Evolutionary conservation across 2,797 vertebrate species (phyloP).

Genomic region (Halcyon smyrnensis): DNA sequence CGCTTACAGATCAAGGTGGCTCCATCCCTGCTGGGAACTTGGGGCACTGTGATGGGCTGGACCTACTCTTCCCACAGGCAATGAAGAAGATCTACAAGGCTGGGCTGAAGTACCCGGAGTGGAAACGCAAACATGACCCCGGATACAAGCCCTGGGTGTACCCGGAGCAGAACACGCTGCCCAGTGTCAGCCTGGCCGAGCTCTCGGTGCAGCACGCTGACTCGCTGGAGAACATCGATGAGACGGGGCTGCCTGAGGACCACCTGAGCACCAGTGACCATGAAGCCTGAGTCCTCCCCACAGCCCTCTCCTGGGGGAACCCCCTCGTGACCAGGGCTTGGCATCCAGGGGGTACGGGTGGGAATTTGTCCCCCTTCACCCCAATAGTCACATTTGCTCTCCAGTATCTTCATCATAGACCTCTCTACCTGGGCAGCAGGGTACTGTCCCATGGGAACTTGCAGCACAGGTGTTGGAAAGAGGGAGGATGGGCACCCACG

Average conservation of each 20-base stretch:
- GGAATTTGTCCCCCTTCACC: not conserved
- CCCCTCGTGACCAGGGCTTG: rapidly evolving
- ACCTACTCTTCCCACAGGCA: conserved; percentile 62
- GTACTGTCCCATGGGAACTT: not conserved
- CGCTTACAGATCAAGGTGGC: not conserved
- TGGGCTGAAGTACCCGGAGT: conserved; percentile 87
- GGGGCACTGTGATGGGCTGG: rapidly evolving
- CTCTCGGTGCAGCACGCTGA: conserved; percentile 82
- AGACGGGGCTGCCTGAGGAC: conserved; percentile 83
- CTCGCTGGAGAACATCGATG: conserved; percentile 87
- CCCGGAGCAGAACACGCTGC: conserved; percentile 85
- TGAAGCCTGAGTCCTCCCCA: conserved; percentile 50
- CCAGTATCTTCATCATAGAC: not conserved
- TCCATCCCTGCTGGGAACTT: not conserved
- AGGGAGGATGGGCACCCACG: not conserved
- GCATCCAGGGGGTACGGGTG: not conserved
- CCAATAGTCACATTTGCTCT: not conserved
- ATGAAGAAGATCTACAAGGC: conserved; percentile 92
- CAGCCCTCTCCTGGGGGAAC: rapidly evolving
- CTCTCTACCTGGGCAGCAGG: not conserved
- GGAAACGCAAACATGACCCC: conserved; percentile 85
- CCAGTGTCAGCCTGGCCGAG: conserved; percentile 78
- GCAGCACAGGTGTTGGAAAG: not conserved
- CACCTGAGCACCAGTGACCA: conserved; percentile 82
- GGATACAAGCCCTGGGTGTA: conserved; percentile 86